Percentiles rank a stretch among this genome's conserved stretches.
These are phyloP conservation scores for Parauchenoglanis punctatus DNA, from an alignment of 2,797 vertebrate genomes.

Conservation along the genomic window DNA sequence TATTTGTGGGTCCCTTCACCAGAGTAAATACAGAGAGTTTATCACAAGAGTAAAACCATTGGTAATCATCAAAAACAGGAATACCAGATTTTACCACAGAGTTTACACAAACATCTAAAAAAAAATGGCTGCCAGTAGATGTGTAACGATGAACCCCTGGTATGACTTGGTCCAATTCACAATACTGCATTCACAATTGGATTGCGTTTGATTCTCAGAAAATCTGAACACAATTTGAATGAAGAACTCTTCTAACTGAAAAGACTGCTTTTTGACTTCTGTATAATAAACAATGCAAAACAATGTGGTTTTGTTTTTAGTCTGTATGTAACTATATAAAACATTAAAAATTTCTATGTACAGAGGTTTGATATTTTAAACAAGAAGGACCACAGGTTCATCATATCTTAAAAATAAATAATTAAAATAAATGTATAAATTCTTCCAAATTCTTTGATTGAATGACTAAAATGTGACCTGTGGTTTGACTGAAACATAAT, in stretches of 20 bases:
- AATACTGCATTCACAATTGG: neutral
- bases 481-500: neutral
- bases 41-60: neutral
- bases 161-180: neutral
- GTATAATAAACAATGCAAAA: neutral
- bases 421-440: neutral
- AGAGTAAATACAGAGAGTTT: neutral
- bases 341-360: neutral
- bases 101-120: neutral
- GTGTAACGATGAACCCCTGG: neutral
- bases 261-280: neutral
- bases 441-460: neutral
- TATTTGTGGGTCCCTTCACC: neutral
- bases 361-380: neutral
- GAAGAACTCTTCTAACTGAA: neutral
- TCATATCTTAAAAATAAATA: neutral
- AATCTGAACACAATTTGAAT: neutral
- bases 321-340: neutral
- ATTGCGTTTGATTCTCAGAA: neutral
- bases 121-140: neutral
- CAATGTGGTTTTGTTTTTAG: neutral
- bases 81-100: neutral
- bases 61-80: neutral
- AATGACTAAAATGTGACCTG: neutral
- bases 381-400: neutral